Conservation (phyloP, 1,140 invertebrate species). For the Varroa destructor region DNA sequence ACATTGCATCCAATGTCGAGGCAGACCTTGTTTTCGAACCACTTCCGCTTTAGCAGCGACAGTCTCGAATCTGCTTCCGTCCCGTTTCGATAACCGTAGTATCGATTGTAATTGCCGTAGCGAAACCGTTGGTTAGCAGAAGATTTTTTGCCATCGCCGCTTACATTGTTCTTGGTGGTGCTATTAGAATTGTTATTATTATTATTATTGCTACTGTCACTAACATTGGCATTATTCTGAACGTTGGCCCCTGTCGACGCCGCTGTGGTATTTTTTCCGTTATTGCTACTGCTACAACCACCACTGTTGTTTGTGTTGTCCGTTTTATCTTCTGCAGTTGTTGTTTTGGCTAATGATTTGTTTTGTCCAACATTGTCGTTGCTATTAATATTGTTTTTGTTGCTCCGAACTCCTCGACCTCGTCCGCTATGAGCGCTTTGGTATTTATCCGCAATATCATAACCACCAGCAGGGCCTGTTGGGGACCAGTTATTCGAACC, state of each 20-base stretch:
- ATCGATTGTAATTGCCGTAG: slow-evolving; percentile 90
- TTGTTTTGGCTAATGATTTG: too few species aligned
- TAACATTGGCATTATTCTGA: slow-evolving; percentile 3
- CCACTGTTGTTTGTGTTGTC: background rate
- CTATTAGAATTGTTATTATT: background rate
- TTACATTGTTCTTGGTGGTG: background rate
- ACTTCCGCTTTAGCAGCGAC: slow-evolving; percentile 61
- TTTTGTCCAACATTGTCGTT: too few species aligned
- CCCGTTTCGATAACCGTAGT: slow-evolving; percentile 84
- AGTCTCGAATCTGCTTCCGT: slow-evolving; percentile 55
- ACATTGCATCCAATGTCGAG: slow-evolving; percentile 96
- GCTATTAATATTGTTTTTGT: too few species aligned
- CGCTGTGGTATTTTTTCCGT: background rate
- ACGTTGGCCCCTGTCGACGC: background rate
- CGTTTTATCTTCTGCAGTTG: too few species aligned
- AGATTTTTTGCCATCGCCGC: background rate
- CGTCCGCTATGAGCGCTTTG: too few species aligned
- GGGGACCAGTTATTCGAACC: too few species aligned
- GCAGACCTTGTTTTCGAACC: slow-evolving; percentile 78
- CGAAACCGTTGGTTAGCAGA: slow-evolving; percentile 59
- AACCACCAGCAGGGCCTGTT: too few species aligned
- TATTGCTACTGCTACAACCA: background rate
- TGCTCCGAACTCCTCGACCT: too few species aligned
- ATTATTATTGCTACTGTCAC: background rate
- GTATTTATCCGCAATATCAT: too few species aligned